Evolutionary conservation across 1,140 invertebrate genomes (phyloP), one percentile per base, ranked within the genome.

Genomic region (Pemphigus obesinymphae): DNA sequence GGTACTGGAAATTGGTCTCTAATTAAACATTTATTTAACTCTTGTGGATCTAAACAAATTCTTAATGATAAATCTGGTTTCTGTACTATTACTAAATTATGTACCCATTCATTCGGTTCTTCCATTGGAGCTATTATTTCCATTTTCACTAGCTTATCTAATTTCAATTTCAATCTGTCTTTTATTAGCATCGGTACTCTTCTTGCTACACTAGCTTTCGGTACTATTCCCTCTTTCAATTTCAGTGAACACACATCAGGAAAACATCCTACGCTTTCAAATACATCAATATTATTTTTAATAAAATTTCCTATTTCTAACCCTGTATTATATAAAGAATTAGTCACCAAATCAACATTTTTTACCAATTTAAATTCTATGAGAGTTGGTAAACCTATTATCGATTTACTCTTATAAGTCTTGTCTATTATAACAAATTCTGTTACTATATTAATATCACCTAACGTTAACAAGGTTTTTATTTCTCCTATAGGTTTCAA

Each of bases 21-120:
- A 0, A 73, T 20, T 23, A 82, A 43, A 20, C 20, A 13, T 7
- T 68, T 66, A 66, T 84, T 84, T 48, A 83, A 37, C 8, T 83
- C 34, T 26, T 82, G 83, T 3, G 85, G 87, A 76, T 88, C 88
- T 11, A 86, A 84, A 81, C 86, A 87, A 0, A 88, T 34, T 20
- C 87, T 82, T 10, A 86, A 61, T 34, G 72, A 82, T 17, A 84
- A 85, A 78, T 86, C 84, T 68, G 82, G 68, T 72, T 88, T 88
- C 34, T 84, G 83, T 2, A 86, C 85, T 13, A 85, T 61, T 0
- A 88, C 83, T 53, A 87, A 82, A 43, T 87, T 86, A 26, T 85
- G 84, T 20, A 85, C 85, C 87, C 86, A 88, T 15, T 83, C 82
- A 31, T 17, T 70, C 40, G 82, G 83, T 66, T 76, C 72, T 26